Conservation (phyloP, 2,113 vertebrate genomes). For the Notothenia coriiceps region DNA sequence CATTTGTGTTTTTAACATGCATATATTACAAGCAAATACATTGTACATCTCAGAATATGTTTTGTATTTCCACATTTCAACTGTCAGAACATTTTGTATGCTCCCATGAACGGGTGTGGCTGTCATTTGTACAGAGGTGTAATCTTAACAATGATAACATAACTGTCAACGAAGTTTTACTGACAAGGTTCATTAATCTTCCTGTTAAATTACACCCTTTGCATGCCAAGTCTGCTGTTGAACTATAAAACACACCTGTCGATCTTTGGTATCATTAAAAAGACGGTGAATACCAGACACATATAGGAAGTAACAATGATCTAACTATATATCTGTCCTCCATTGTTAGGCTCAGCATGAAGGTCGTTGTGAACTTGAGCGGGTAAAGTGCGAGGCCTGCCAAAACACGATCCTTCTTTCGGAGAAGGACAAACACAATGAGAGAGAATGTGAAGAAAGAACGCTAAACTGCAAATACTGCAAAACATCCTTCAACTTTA, state of each 20-base stretch:
- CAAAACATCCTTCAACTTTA: constrained; percentile 80
- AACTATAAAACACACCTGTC: neutral
- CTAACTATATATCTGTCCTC: neutral
- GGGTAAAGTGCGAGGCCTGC: constrained; percentile 80
- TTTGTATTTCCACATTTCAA: constrained; percentile 17
- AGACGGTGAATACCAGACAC: neutral
- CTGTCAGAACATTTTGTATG: neutral
- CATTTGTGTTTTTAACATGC: neutral
- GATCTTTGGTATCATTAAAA: neutral
- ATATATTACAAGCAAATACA: neutral
- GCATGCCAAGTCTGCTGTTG: neutral
- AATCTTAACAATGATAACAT: no score
- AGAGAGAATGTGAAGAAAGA: constrained; percentile 84
- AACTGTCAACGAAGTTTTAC: no score
- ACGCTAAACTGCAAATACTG: constrained; percentile 87
- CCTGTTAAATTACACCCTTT: neutral
- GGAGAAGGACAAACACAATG: constrained; percentile 83
- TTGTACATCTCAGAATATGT: neutral
- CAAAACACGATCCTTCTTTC: constrained; percentile 68
- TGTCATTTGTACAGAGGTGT: neutral
- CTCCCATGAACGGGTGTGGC: neutral
- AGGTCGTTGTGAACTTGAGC: constrained; percentile 80
- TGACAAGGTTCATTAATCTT: neutral
- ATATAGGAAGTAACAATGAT: neutral
- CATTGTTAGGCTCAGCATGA: constrained; percentile 78